Percentiles rank a stretch among this genome's conserved stretches.
phyloP scores from a whole-genome alignment of 1,140 invertebrate species.

The Aricia agestis region DNA sequence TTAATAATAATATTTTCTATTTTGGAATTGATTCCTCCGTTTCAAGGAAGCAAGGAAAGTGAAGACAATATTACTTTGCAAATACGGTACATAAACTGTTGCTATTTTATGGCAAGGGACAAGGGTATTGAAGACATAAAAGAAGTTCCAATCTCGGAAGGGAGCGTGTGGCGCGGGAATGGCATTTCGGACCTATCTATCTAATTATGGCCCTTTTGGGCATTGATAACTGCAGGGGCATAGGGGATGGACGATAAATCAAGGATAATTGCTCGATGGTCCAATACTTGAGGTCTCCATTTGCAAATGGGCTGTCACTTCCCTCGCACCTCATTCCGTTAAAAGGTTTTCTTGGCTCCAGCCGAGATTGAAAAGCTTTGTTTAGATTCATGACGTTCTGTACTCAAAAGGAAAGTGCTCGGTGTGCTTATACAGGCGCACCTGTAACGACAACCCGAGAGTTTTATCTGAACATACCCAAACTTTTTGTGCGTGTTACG shows the following conservation, averaged over 20 bases:
- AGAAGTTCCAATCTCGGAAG: conserved; percentile 4
- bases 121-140: neutral
- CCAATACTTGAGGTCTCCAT: conserved; percentile 18
- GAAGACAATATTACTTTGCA: neutral
- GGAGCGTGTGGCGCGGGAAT: conserved; percentile 9
- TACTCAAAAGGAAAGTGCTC: conserved; percentile 12
- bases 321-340: conserved; percentile 5
- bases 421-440: neutral
- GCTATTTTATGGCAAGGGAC: neutral
- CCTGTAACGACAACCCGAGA: neutral
- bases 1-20: too few species aligned
- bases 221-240: conserved; percentile 19
- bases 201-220: conserved; percentile 37
- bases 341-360: conserved; percentile 10
- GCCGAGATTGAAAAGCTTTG: conserved; percentile 7
- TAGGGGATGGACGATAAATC: conserved; percentile 33
- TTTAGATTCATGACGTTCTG: conserved; percentile 6
- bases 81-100: neutral
- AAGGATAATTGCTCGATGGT: conserved; percentile 28
- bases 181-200: conserved; percentile 25
- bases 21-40: too few species aligned
- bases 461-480: neutral
- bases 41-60: too few species aligned
- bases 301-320: conserved; percentile 23
- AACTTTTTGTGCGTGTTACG: neutral